Percentiles rank a stretch among this genome's conserved stretches.
Evolutionary conservation across 37 sponge, comb jelly and placozoan genomes (phyloP).

Genomic region (Agelas oroides): DNA sequence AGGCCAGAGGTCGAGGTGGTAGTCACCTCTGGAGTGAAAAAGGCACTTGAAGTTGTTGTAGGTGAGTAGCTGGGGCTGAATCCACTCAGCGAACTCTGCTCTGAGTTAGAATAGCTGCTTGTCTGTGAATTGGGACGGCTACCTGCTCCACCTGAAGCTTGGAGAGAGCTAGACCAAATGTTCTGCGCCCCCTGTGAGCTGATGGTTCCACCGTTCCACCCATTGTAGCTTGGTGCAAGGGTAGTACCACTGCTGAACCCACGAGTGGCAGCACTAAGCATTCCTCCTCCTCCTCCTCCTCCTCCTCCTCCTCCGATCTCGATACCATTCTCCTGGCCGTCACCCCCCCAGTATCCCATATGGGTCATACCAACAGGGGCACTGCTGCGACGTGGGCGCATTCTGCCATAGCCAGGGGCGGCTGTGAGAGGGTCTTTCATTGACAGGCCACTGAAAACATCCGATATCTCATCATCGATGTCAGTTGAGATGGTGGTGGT

Average conservation of each 20-base stretch:
- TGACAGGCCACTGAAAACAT: constrained; percentile 53
- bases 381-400: constrained; percentile 51
- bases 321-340: background rate
- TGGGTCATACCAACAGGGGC: constrained; percentile 36
- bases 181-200: background rate
- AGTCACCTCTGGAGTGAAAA: background rate
- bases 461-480: constrained; percentile 54
- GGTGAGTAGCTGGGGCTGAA: constrained; percentile 75
- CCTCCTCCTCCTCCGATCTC: background rate
- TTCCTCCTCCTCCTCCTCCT: background rate
- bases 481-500: background rate
- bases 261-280: background rate
- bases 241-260: background rate
- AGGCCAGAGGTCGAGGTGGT: background rate
- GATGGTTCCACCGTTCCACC: background rate
- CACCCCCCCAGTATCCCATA: background rate
- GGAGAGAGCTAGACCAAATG: background rate
- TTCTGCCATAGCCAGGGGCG: constrained; percentile 39
- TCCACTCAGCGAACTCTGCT: constrained; percentile 26
- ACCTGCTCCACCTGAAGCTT: background rate
- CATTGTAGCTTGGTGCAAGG: background rate
- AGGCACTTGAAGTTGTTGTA: constrained; percentile 7
- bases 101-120: constrained; percentile 21
- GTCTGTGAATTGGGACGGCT: constrained; percentile 63
- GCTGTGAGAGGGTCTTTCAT: constrained; percentile 26